Percentiles rank a stretch among this genome's conserved stretches.
These are phyloP conservation scores for Mongoloraphidia duomilia DNA, from an alignment of 2,888 invertebrate species.

Conservation along the genomic window DNA sequence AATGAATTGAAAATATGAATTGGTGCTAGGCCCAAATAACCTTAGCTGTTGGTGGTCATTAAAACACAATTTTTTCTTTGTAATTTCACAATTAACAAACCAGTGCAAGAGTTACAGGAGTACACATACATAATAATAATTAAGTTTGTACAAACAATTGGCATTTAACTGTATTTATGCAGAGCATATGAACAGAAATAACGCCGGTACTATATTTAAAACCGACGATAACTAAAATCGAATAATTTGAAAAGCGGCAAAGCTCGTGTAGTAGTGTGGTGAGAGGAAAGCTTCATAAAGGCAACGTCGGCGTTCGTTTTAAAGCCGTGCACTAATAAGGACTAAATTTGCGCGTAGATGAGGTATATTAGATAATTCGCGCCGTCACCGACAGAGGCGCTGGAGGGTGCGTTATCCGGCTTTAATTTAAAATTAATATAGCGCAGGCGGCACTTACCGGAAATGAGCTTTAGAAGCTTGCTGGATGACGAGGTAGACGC, in stretches of 20 bases:
- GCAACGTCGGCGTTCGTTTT: too few species aligned
- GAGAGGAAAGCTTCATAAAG: background rate
- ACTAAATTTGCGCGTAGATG: background rate
- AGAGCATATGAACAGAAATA: too few species aligned
- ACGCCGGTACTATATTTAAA: too few species aligned
- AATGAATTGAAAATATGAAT: too few species aligned
- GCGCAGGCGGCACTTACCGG: conserved; percentile 47
- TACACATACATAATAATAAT: too few species aligned
- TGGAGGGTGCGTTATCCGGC: conserved; percentile 35
- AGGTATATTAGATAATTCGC: conserved; percentile 4
- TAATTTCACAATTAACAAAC: too few species aligned
- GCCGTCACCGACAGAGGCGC: conserved; percentile 16
- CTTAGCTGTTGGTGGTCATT: too few species aligned
- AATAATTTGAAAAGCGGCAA: background rate
- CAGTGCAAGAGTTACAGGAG: too few species aligned
- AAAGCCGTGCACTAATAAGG: background rate
- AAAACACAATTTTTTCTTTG: too few species aligned
- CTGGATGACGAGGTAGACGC: conserved; percentile 4
- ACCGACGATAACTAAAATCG: background rate
- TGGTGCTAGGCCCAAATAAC: too few species aligned
- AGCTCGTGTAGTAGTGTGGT: background rate
- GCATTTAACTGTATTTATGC: too few species aligned
- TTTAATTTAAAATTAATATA: conserved; percentile 60
- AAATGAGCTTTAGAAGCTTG: conserved; percentile 49
- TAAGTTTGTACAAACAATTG: too few species aligned